Evolutionary conservation across 2,113 vertebrate species (phyloP).

Genomic region (Odocoileus virginianus): DNA sequence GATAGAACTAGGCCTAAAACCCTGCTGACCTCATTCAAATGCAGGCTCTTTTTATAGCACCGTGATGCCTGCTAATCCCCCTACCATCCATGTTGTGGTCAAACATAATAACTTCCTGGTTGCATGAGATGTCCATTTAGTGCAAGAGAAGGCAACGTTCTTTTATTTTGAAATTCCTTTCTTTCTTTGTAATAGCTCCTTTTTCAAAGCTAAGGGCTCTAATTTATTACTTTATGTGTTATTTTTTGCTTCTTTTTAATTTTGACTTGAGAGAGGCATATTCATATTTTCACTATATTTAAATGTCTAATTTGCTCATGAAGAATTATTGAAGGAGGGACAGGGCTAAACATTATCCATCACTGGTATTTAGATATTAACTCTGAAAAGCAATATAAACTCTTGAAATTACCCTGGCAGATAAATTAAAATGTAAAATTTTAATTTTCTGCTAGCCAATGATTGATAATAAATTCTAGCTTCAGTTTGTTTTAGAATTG

Average conservation of each 20-base stretch:
- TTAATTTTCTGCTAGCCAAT: background rate
- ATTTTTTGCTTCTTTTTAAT: background rate
- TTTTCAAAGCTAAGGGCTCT: background rate
- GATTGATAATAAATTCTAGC: background rate
- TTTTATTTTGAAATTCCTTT: background rate
- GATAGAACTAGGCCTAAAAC: background rate
- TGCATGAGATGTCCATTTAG: background rate
- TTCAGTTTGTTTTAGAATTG: background rate
- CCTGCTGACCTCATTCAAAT: background rate
- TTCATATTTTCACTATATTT: background rate
- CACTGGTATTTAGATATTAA: background rate
- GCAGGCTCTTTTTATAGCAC: background rate
- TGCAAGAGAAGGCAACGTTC: background rate
- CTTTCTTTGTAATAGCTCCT: background rate
- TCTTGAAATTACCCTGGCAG: background rate
- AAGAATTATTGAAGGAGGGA: background rate
- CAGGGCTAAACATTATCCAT: background rate
- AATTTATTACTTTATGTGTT: background rate
- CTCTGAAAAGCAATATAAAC: background rate
- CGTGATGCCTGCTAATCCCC: background rate
- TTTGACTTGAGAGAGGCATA: background rate
- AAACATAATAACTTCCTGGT: background rate
- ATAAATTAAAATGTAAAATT: background rate
- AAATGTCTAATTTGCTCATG: background rate
- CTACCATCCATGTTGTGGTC: background rate